These are phyloP conservation scores for Diabrotica undecimpunctata DNA, from an alignment of 1,140 invertebrate species.

Conservation along the genomic window DNA sequence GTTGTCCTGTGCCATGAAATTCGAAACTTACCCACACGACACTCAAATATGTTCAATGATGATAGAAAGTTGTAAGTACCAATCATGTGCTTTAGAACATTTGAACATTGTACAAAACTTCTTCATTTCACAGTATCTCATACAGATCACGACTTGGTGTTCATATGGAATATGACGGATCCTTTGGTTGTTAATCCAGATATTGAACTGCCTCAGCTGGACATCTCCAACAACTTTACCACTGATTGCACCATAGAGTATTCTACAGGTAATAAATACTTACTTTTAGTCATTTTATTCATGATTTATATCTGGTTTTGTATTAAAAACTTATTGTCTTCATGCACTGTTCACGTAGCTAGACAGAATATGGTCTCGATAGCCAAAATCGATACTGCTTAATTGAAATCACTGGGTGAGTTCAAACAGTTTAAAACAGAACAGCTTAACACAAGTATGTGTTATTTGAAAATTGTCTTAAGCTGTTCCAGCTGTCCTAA, in stretches of 20 bases:
- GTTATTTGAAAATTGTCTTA: no score
- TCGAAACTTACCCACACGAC: constrained; percentile 86
- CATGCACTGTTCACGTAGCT: no score
- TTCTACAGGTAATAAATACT: constrained; percentile 63
- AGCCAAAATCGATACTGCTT: no score
- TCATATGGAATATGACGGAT: constrained; percentile 85
- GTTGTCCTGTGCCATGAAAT: constrained; percentile 89
- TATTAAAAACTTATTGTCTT: no score
- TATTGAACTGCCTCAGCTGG: constrained; percentile 81
- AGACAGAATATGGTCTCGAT: no score
- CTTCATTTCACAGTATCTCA: constrained; percentile 64
- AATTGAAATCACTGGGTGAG: no score
- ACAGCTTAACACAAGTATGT: no score
- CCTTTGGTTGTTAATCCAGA: constrained; percentile 81
- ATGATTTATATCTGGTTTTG: no score
- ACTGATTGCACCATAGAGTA: constrained; percentile 86
- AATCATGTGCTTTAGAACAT: neutral
- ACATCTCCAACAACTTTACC: constrained; percentile 83
- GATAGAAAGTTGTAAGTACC: constrained; percentile 82
- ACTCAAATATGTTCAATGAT: constrained; percentile 88
- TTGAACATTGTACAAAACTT: no score
- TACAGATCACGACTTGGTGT: constrained; percentile 78
- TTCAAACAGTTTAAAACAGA: no score
- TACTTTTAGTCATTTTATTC: neutral
- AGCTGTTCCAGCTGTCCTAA: no score